Percentiles rank a stretch among this genome's conserved stretches.
These are phyloP conservation scores for Ctenomys sociabilis DNA, from an alignment of 2,113 vertebrate genomes.

Conservation along the genomic window DNA sequence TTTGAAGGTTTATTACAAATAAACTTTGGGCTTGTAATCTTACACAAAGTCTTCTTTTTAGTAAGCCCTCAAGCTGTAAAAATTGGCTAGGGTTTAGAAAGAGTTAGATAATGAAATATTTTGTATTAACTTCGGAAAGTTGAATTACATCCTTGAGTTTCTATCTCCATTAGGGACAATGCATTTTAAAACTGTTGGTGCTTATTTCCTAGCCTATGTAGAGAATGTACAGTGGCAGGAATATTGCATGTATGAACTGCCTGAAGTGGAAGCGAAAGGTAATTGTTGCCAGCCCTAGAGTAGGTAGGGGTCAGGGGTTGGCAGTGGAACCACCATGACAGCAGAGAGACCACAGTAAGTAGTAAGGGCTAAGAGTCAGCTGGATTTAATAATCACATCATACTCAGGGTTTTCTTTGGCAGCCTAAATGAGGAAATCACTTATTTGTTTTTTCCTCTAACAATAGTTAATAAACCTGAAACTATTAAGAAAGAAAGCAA, in stretches of 20 bases:
- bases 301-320: too few relatives aligned
- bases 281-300: neutral
- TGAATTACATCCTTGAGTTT: neutral
- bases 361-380: neutral
- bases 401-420: neutral
- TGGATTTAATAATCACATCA: neutral
- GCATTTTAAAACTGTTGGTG: neutral
- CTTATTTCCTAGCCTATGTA: neutral
- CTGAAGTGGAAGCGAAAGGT: neutral
- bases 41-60: neutral
- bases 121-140: neutral
- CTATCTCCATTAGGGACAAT: neutral
- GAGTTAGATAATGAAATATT: neutral
- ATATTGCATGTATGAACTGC: fast-evolving
- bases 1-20: neutral
- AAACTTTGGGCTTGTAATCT: neutral
- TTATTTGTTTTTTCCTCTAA: neutral
- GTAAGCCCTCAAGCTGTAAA: neutral
- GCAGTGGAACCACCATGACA: neutral
- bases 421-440: neutral
- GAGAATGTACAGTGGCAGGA: fast-evolving
- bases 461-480: neutral
- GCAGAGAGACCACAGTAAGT: neutral
- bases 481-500: neutral
- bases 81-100: neutral